A percentile compares a stretch with the other conserved stretches of the same genome.
phyloP scores from a whole-genome alignment of 2,888 invertebrate species.

The Perizoma flavofasciatum region DNA sequence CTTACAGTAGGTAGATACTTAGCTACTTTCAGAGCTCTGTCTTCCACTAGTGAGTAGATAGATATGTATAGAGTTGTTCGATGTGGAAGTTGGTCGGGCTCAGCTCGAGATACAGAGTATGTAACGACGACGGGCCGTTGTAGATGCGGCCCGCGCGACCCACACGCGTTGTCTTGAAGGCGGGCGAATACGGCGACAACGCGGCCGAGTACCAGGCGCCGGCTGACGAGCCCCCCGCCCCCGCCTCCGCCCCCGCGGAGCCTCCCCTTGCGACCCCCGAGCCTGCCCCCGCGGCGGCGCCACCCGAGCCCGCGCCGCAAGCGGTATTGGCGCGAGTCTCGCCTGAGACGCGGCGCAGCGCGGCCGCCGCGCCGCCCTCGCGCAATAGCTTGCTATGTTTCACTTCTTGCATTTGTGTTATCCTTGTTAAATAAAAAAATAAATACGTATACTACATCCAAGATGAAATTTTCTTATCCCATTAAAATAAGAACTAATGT shows the following conservation, averaged over 20 bases:
- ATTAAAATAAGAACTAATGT: too few relatives aligned
- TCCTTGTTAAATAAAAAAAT: too few relatives aligned
- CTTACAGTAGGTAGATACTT: too few relatives aligned
- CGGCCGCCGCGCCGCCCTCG: constrained; percentile 1
- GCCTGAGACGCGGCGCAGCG: constrained; percentile 2
- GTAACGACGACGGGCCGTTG: constrained; percentile 33
- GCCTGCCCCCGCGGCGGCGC: constrained; percentile 6
- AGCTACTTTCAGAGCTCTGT: too few relatives aligned
- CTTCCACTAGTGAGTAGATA: too few relatives aligned
- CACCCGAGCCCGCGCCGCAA: constrained; percentile 1
- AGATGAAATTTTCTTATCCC: too few relatives aligned
- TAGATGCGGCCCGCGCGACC: constrained; percentile 45
- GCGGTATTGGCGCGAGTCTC: constrained; percentile 2
- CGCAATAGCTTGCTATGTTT: too few relatives aligned
- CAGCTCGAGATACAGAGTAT: too few relatives aligned
- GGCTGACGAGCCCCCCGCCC: constrained; percentile 34
- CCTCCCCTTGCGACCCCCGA: constrained; percentile 17
- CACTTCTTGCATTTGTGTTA: too few relatives aligned
- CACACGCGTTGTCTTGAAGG: constrained; percentile 56
- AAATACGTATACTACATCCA: too few relatives aligned
- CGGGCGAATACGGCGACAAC: constrained; percentile 73
- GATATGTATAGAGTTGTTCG: too few relatives aligned
- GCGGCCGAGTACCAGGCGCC: constrained; percentile 57
- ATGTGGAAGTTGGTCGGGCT: neutral
- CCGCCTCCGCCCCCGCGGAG: constrained; percentile 15